A percentile compares a stretch with the other conserved stretches of the same genome.
phyloP scores from a whole-genome alignment of 23 tunicate species.

The Corella eumyota region DNA sequence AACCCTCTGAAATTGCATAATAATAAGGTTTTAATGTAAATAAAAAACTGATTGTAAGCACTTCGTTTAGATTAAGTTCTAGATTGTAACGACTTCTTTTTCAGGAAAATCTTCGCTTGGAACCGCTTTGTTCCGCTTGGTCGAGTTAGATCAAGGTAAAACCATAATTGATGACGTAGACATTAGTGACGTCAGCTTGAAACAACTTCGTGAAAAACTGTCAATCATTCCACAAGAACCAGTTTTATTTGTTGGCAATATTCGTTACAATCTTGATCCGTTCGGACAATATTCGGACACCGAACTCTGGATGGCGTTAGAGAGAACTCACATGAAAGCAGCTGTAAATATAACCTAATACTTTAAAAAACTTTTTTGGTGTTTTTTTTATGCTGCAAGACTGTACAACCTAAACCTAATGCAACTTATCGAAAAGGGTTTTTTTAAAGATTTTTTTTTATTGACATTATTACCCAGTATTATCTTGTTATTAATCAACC shows the following conservation, averaged over 20 bases:
- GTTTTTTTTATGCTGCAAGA: too few relatives aligned
- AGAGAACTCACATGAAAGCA: slow-evolving; percentile 70
- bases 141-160: slow-evolving; percentile 34
- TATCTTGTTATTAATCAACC: too few relatives aligned
- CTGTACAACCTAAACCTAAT: too few relatives aligned
- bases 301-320: slow-evolving; percentile 85
- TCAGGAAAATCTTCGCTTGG: slow-evolving; percentile 83
- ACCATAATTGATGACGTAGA: slow-evolving; percentile 52
- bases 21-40: background rate
- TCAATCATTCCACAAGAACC: slow-evolving; percentile 97
- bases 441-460: too few relatives aligned
- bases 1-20: background rate
- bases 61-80: background rate
- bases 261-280: slow-evolving; percentile 90
- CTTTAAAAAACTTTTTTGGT: background rate
- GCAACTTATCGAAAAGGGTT: too few relatives aligned
- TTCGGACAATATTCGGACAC: slow-evolving; percentile 72
- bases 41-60: background rate
- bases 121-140: slow-evolving; percentile 53
- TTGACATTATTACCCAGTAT: too few relatives aligned
- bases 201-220: slow-evolving; percentile 41
- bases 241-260: slow-evolving; percentile 71
- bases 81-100: background rate
- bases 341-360: slow-evolving; percentile 22
- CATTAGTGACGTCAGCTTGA: slow-evolving; percentile 17